These are phyloP conservation scores for Alosa alosa DNA, from an alignment of 2,113 vertebrate genomes.

Conservation along the genomic window DNA sequence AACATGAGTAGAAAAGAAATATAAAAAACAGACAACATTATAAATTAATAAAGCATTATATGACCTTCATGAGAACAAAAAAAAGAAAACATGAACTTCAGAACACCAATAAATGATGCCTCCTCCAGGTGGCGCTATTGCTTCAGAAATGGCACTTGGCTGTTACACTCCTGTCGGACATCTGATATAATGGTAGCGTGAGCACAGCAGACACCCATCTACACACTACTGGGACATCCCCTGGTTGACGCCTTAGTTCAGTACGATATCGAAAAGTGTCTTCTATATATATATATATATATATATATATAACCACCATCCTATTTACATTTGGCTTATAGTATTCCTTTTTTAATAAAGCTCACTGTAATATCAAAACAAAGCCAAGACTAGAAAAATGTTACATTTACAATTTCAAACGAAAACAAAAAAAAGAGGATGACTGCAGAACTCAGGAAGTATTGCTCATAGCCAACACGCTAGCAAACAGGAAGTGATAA, in stretches of 20 bases:
- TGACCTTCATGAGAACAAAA: background rate
- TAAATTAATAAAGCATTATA: conserved; percentile 14
- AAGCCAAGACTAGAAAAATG: background rate
- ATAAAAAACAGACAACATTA: background rate
- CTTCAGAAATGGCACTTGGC: conserved; percentile 10
- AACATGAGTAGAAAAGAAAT: background rate
- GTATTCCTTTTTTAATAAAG: background rate
- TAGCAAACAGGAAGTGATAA: conserved; percentile 4
- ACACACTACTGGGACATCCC: background rate
- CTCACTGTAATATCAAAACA: background rate
- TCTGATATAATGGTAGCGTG: background rate
- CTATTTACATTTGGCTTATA: background rate
- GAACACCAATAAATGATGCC: background rate
- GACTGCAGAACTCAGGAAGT: background rate
- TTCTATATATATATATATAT: background rate
- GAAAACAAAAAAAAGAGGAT: background rate
- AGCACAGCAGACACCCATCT: background rate
- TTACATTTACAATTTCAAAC: background rate
- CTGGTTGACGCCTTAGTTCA: background rate
- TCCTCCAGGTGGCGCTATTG: background rate
- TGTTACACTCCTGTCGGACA: background rate
- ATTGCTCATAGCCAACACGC: background rate
- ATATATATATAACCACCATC: background rate
- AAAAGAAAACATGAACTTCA: background rate
- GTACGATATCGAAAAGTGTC: background rate